These are phyloP conservation scores for Solenopsis invicta DNA, from an alignment of 1,140 invertebrate genomes.

Conservation along the genomic window DNA sequence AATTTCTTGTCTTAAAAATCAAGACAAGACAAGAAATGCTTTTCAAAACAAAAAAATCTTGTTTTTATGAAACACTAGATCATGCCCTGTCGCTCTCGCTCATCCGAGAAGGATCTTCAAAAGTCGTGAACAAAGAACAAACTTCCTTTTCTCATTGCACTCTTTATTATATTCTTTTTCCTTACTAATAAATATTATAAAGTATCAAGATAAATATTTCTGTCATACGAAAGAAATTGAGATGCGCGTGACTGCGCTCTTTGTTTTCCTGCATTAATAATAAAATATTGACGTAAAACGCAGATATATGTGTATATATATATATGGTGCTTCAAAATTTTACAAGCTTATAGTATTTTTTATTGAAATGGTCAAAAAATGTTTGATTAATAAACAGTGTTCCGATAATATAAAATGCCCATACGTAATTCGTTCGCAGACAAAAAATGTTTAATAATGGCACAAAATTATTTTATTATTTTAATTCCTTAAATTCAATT, in stretches of 20 bases:
- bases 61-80: too few relatives aligned
- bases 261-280: constrained; percentile 28
- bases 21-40: too few relatives aligned
- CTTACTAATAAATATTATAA: neutral
- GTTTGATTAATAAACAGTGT: neutral
- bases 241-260: neutral
- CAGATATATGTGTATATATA: neutral
- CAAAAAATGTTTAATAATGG: neutral
- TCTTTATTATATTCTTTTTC: neutral
- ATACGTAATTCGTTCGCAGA: neutral
- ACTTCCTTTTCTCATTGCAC: neutral
- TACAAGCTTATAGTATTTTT: neutral
- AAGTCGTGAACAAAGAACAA: neutral
- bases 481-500: neutral
- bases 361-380: neutral
- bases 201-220: constrained; percentile 1
- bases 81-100: neutral
- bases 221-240: neutral
- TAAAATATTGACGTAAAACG: constrained; percentile 26
- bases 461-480: neutral
- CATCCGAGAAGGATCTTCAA: neutral
- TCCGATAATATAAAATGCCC: neutral
- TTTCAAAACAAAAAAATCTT: too few relatives aligned
- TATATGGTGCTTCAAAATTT: neutral
- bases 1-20: too few relatives aligned